These are phyloP conservation scores for Trichopoda pennipes DNA, from an alignment of 2,888 invertebrate species.

Conservation along the genomic window DNA sequence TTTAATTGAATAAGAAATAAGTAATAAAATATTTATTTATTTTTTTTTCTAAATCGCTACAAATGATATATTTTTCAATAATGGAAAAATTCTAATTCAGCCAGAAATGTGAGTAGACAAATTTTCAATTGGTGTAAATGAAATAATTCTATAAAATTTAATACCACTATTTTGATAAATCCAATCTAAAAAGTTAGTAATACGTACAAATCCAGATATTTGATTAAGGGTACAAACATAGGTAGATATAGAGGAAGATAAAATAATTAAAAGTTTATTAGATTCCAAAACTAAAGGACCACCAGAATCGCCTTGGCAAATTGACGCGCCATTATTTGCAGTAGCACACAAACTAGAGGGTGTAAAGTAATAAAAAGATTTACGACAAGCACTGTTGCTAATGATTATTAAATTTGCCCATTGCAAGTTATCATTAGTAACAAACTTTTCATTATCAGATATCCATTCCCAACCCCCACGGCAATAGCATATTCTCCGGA, in stretches of 20 bases:
- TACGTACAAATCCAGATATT: conserved; percentile 72
- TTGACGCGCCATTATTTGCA: conserved; percentile 71
- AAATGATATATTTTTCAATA: too few species aligned
- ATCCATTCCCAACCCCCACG: conserved; percentile 75
- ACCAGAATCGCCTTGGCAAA: conserved; percentile 79
- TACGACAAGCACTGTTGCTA: conserved; percentile 74
- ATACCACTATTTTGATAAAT: conserved; percentile 69
- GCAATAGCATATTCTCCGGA: conserved; percentile 67
- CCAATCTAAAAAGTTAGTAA: conserved; percentile 74
- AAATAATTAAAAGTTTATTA: conserved; percentile 71
- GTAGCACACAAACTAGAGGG: conserved; percentile 72
- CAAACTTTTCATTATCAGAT: conserved; percentile 65
- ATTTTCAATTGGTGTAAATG: too few species aligned
- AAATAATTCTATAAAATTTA: conserved; percentile 34
- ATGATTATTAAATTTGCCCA: conserved; percentile 75
- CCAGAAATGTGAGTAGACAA: too few species aligned
- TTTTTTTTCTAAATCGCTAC: too few species aligned
- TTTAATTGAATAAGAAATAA: too few species aligned
- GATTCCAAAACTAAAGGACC: conserved; percentile 74
- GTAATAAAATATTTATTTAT: too few species aligned
- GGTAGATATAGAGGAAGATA: conserved; percentile 74
- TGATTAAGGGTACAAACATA: conserved; percentile 71
- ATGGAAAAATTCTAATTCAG: too few species aligned
- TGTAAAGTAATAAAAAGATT: conserved; percentile 52
- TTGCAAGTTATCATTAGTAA: conserved; percentile 74